A percentile compares a stretch with the other conserved stretches of the same genome.
phyloP scores from a whole-genome alignment of 2,797 vertebrate species.

The Diglossa cyanea region DNA sequence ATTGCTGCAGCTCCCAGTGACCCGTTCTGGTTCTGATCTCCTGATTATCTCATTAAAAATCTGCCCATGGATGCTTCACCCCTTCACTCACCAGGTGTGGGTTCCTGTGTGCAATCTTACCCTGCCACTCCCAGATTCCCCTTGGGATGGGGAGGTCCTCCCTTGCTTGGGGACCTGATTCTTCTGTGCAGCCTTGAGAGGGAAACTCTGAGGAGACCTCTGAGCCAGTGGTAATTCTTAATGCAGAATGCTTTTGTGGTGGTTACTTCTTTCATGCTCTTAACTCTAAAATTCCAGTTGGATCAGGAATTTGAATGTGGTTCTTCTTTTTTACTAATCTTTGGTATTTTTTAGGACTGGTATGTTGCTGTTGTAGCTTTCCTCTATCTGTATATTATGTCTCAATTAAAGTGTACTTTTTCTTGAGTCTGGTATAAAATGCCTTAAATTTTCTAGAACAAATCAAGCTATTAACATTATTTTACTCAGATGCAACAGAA shows the following conservation, averaged over 20 bases:
- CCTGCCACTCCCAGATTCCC: not conserved
- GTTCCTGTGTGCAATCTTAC: not conserved
- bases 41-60: not conserved
- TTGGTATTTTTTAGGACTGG: not conserved
- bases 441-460: not conserved
- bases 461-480: not conserved
- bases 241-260: rapidly evolving
- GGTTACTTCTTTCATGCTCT: not conserved
- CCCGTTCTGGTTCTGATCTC: not conserved
- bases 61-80: not conserved
- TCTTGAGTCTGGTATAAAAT: not conserved
- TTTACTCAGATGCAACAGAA: not conserved
- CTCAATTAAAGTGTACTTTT: not conserved
- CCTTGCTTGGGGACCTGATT: not conserved
- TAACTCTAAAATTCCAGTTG: not conserved
- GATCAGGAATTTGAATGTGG: not conserved
- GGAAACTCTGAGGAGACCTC: not conserved
- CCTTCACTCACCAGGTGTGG: rapidly evolving
- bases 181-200: not conserved
- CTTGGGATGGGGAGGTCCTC: rapidly evolving
- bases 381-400: not conserved
- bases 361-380: not conserved
- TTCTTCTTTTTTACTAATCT: not conserved
- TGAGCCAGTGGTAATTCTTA: not conserved
- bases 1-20: not conserved